Evolutionary conservation across 2,888 invertebrate genomes (phyloP).

Genomic region (Choristoneura rosaceana): DNA sequence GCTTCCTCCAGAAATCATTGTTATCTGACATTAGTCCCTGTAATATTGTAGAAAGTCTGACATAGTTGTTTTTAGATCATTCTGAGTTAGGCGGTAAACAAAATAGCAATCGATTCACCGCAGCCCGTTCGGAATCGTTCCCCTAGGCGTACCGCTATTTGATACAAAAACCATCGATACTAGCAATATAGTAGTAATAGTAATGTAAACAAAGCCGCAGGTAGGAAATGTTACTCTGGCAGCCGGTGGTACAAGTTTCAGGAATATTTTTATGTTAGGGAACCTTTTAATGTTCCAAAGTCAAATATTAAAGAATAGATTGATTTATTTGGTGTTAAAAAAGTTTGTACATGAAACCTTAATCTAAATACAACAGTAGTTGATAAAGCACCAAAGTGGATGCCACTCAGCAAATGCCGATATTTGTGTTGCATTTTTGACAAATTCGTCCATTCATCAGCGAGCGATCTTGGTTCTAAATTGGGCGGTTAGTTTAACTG

Average conservation of each 20-base stretch:
- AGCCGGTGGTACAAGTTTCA: constrained; percentile 45
- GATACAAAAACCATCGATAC: constrained; percentile 69
- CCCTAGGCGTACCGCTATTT: constrained; percentile 60
- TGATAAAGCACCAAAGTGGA: too few species aligned
- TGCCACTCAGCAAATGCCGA: too few species aligned
- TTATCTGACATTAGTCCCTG: neutral
- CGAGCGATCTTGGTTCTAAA: too few species aligned
- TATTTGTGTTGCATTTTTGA: too few species aligned
- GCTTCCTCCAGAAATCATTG: neutral
- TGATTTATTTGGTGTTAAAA: too few species aligned
- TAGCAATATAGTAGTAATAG: constrained; percentile 66
- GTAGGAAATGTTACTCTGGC: constrained; percentile 59
- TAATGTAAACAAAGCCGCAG: constrained; percentile 64
- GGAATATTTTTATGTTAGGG: neutral
- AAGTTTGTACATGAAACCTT: too few species aligned
- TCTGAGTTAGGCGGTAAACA: constrained; percentile 33
- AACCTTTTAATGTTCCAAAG: too few species aligned
- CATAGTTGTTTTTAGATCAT: constrained; percentile 28
- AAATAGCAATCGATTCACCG: constrained; percentile 51
- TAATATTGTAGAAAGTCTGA: constrained; percentile 31
- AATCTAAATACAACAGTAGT: too few species aligned
- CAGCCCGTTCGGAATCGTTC: constrained; percentile 55
- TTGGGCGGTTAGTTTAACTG: too few species aligned
- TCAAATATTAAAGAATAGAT: too few species aligned
- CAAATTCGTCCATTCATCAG: too few species aligned